A percentile compares a stretch with the other conserved stretches of the same genome.
Evolutionary conservation across 2,113 vertebrate genomes (phyloP).

Genomic region (Atlantisia rogersi): DNA sequence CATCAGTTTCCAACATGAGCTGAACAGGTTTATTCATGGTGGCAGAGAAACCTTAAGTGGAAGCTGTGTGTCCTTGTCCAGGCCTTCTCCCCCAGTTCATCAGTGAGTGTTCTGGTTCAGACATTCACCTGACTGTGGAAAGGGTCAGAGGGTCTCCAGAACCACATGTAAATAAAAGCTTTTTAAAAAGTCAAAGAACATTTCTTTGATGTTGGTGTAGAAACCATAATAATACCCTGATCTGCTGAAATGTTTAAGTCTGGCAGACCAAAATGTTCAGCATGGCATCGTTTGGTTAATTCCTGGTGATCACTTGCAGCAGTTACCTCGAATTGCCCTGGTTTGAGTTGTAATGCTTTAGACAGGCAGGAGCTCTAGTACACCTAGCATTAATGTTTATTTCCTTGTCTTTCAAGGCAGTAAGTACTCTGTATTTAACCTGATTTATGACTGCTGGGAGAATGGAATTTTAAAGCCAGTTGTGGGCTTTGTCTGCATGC

Average conservation of each 20-base stretch:
- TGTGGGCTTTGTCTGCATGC: background rate
- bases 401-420: slow-evolving; percentile 5
- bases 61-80: background rate
- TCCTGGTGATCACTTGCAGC: background rate
- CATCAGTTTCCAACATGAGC: accelerated
- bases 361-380: background rate
- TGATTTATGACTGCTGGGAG: background rate
- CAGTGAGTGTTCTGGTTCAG: background rate
- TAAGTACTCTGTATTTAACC: background rate
- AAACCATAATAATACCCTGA: background rate
- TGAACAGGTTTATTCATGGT: background rate
- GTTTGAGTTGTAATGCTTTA: background rate
- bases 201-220: background rate
- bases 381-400: background rate
- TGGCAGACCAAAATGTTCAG: background rate
- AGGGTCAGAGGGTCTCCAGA: background rate
- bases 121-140: background rate
- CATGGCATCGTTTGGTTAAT: background rate
- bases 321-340: background rate
- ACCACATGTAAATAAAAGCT: background rate
- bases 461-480: background rate
- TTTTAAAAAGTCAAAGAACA: background rate
- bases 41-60: background rate
- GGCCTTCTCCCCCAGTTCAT: background rate
- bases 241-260: background rate